Conservation (phyloP, 2,797 vertebrate genomes). For the Mastacembelus armatus region DNA sequence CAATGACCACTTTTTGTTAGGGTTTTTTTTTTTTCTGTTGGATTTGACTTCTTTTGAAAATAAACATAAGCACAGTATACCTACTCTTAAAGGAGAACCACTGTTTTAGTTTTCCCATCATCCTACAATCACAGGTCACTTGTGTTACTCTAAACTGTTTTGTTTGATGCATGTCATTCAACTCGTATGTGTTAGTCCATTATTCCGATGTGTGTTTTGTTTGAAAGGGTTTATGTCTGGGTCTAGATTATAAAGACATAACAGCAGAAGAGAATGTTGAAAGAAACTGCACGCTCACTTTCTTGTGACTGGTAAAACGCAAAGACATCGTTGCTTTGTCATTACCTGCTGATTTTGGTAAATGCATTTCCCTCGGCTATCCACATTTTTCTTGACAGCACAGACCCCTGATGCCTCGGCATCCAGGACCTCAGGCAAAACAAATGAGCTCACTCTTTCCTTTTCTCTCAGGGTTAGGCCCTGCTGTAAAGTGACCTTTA, state of each 20-base stretch:
- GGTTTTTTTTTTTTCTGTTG: constrained; percentile 43
- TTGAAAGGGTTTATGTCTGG: constrained; percentile 43
- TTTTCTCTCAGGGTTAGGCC: constrained; percentile 15
- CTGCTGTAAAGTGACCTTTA: constrained; percentile 22
- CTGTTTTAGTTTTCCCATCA: constrained; percentile 39
- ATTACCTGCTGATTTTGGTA: constrained; percentile 51
- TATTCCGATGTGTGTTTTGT: constrained; percentile 43
- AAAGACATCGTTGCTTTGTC: constrained; percentile 29
- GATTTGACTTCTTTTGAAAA: constrained; percentile 67
- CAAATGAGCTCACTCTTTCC: constrained; percentile 60
- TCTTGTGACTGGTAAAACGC: constrained; percentile 35
- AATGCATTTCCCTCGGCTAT: constrained; percentile 24
- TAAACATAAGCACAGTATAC: constrained; percentile 60
- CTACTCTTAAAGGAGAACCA: constrained; percentile 55
- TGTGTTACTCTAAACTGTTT: constrained; percentile 45
- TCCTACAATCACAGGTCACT: constrained; percentile 55
- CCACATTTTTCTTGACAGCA: constrained; percentile 49
- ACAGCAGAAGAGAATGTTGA: constrained; percentile 14
- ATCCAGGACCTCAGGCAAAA: constrained; percentile 52
- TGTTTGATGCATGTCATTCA: constrained; percentile 39
- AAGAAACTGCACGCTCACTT: background rate
- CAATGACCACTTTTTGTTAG: constrained; percentile 38
- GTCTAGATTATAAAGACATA: constrained; percentile 35
- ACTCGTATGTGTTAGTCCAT: constrained; percentile 45
- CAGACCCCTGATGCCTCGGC: constrained; percentile 47